A percentile compares a stretch with the other conserved stretches of the same genome.
Evolutionary conservation across 2,797 vertebrate species (phyloP).

Genomic region (Glossophaga mutica): DNA sequence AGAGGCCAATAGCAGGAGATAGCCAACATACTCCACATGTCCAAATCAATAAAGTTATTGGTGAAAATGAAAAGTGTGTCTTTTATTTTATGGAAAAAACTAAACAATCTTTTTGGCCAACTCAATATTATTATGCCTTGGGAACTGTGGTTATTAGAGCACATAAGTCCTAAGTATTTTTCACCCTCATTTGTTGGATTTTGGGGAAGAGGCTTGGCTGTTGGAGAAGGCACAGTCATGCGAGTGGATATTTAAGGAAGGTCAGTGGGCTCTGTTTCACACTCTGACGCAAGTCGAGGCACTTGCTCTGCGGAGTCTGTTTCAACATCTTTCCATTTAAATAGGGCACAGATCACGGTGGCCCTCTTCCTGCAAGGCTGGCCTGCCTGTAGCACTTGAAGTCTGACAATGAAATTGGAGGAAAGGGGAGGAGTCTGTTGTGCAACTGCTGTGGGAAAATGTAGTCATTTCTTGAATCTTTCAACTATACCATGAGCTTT

Average conservation of each 20-base stretch:
- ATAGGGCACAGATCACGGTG: not conserved
- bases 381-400: not conserved
- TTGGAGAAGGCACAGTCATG: not conserved
- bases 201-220: not conserved
- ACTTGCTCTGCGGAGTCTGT: conserved; percentile 28
- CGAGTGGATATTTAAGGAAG: not conserved
- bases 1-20: not conserved
- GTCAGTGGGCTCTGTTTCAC: not conserved
- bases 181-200: not conserved
- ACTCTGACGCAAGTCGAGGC: not conserved
- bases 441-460: not conserved
- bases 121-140: not conserved
- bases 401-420: not conserved
- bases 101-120: not conserved
- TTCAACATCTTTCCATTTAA: conserved; percentile 45
- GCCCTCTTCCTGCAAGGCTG: not conserved
- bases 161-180: not conserved
- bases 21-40: not conserved
- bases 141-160: not conserved
- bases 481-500: conserved; percentile 54
- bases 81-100: too few species aligned
- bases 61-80: not conserved
- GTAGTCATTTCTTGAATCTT: conserved; percentile 36
- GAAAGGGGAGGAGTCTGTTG: not conserved
- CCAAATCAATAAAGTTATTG: not conserved